Evolutionary conservation across 2,888 invertebrate genomes (phyloP).

Genomic region (Drosophila mayaguana): DNA sequence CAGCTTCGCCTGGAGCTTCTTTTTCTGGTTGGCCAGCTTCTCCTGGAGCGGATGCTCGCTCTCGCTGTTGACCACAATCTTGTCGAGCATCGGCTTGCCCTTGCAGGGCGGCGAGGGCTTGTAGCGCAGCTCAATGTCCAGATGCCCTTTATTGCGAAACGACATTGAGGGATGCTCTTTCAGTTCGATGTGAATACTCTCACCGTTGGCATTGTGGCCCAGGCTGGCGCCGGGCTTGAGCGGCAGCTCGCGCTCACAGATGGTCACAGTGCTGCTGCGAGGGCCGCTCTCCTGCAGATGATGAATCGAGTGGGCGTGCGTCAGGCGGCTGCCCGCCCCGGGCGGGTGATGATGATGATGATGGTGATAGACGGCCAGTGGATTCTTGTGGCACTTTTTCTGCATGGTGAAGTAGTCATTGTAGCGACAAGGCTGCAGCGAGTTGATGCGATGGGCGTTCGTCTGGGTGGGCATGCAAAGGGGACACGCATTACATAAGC

Average conservation of each 20-base stretch:
- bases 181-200: constrained; percentile 83
- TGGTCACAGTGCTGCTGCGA: constrained; percentile 72
- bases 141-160: constrained; percentile 87
- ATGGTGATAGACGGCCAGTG: constrained; percentile 70
- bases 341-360: constrained; percentile 73
- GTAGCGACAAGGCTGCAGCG: constrained; percentile 83
- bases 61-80: constrained; percentile 82
- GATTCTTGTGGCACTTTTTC: constrained; percentile 81
- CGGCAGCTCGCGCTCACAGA: constrained; percentile 80
- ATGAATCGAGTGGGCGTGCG: constrained; percentile 69
- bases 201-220: constrained; percentile 77
- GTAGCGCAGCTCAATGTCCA: constrained; percentile 90
- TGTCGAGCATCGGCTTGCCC: constrained; percentile 87
- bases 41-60: constrained; percentile 72
- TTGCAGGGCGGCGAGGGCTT: constrained; percentile 86
- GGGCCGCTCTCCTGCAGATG: constrained; percentile 75
- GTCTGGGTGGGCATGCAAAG: constrained; percentile 40
- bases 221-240: constrained; percentile 59
- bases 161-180: constrained; percentile 89
- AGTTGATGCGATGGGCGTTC: constrained; percentile 79
- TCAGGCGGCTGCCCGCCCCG: constrained; percentile 35
- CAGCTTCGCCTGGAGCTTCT: constrained; percentile 69
- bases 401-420: constrained; percentile 82
- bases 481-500: background rate
- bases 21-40: constrained; percentile 60